Conservation (phyloP, 2,888 invertebrate species). For the Spisula subtruncata region DNA sequence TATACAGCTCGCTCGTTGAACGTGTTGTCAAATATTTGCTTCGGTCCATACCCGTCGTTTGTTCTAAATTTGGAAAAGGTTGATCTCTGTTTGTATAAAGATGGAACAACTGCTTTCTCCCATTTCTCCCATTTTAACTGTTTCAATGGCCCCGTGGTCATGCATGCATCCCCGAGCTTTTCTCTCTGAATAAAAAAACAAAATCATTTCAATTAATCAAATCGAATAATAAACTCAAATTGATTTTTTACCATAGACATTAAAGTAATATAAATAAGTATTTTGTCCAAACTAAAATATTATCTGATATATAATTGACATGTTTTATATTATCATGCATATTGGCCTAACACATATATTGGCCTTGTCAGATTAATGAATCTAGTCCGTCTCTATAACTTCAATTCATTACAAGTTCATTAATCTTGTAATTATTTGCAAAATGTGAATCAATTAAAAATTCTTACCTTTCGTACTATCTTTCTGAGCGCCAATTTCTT, state of each 20-base stretch:
- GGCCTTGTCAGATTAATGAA: no score
- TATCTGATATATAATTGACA: no score
- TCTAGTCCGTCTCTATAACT: no score
- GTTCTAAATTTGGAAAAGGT: background rate
- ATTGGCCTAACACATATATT: no score
- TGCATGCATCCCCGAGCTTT: constrained; percentile 66
- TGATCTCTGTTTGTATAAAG: constrained; percentile 37
- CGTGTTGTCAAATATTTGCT: constrained; percentile 56
- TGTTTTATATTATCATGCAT: no score
- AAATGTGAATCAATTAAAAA: background rate
- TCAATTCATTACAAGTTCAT: no score
- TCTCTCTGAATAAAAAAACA: constrained; percentile 68
- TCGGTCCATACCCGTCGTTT: constrained; percentile 61
- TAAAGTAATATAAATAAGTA: no score
- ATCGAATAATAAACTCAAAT: no score
- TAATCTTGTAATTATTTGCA: no score
- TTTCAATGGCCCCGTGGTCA: constrained; percentile 66
- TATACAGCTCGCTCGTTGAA: constrained; percentile 62
- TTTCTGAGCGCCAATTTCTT: background rate
- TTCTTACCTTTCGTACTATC: background rate
- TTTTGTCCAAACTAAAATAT: no score
- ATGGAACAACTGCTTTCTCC: constrained; percentile 61
- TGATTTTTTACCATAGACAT: no score
- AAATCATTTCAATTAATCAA: no score
- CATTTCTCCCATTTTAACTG: constrained; percentile 73